A percentile compares a stretch with the other conserved stretches of the same genome.
These are phyloP conservation scores for Tenebrio molitor DNA, from an alignment of 1,140 invertebrate species.

Conservation along the genomic window DNA sequence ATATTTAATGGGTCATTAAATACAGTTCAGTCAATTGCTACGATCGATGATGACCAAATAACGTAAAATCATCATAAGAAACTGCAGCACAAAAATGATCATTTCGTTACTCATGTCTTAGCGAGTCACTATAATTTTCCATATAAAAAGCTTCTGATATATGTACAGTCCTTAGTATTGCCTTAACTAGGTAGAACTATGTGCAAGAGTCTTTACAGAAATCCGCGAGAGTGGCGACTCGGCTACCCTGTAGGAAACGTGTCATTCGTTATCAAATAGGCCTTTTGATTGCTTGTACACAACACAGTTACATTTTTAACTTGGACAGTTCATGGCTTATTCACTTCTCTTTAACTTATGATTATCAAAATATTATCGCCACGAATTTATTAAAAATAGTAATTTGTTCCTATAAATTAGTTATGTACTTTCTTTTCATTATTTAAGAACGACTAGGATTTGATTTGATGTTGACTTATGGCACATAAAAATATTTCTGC, in stretches of 20 bases:
- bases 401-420: constrained; percentile 62
- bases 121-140: constrained; percentile 57
- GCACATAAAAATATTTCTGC: constrained; percentile 63
- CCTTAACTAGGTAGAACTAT: constrained; percentile 53
- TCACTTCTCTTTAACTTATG: constrained; percentile 46
- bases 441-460: constrained; percentile 65
- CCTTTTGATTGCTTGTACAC: constrained; percentile 64
- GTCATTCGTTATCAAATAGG: constrained; percentile 56
- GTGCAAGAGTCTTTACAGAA: constrained; percentile 52
- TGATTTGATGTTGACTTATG: constrained; percentile 62
- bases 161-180: constrained; percentile 63
- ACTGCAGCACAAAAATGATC: constrained; percentile 57
- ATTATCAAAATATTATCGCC: constrained; percentile 60
- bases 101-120: constrained; percentile 49
- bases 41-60: constrained; percentile 45
- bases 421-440: constrained; percentile 55
- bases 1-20: constrained; percentile 51
- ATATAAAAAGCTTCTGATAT: constrained; percentile 67
- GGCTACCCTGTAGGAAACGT: constrained; percentile 62
- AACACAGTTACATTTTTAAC: constrained; percentile 52
- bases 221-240: constrained; percentile 51
- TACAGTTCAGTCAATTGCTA: constrained; percentile 55
- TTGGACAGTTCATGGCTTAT: constrained; percentile 62
- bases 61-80: constrained; percentile 55
- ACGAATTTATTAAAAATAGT: constrained; percentile 62